phyloP scores from a whole-genome alignment of 2,888 invertebrate species.

The Dryocosmus kuriphilus region DNA sequence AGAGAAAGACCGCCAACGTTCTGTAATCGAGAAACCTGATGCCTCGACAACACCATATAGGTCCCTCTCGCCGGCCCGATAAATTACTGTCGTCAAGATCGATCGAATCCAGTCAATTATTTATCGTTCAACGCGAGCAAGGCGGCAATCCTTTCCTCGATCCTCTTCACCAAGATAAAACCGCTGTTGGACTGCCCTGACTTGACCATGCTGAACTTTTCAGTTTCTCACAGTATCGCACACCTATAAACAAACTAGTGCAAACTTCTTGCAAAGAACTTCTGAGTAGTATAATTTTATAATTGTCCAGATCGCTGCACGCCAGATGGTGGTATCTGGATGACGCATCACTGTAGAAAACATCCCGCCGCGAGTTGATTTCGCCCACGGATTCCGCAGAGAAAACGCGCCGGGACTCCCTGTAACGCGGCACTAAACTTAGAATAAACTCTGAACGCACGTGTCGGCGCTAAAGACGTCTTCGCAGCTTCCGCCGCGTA shows the following conservation, averaged over 20 bases:
- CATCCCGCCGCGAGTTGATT: conserved; percentile 55
- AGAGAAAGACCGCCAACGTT: conserved; percentile 37
- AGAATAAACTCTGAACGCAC: conserved; percentile 37
- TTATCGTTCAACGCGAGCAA: conserved; percentile 36
- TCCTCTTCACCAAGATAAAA: conserved; percentile 25
- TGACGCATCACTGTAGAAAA: conserved; percentile 64
- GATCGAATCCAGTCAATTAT: conserved; percentile 33
- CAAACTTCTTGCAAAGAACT: background rate
- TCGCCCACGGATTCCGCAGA: conserved; percentile 55
- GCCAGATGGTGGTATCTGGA: conserved; percentile 68
- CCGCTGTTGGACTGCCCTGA: background rate
- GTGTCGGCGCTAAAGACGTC: conserved; percentile 36
- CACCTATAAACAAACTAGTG: background rate
- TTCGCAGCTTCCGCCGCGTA: conserved; percentile 36
- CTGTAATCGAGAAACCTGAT: conserved; percentile 37
- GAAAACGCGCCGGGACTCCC: conserved; percentile 37
- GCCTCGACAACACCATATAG: conserved; percentile 37
- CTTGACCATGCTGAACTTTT: too few species aligned
- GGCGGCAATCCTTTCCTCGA: conserved; percentile 24
- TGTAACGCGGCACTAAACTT: conserved; percentile 33
- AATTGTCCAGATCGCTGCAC: conserved; percentile 58
- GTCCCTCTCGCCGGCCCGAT: conserved; percentile 15
- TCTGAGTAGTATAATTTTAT: conserved; percentile 43
- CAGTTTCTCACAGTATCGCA: too few species aligned
- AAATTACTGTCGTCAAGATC: conserved; percentile 33